phyloP scores from a whole-genome alignment of 2,888 invertebrate genomes.

The Mythimna pallens region DNA sequence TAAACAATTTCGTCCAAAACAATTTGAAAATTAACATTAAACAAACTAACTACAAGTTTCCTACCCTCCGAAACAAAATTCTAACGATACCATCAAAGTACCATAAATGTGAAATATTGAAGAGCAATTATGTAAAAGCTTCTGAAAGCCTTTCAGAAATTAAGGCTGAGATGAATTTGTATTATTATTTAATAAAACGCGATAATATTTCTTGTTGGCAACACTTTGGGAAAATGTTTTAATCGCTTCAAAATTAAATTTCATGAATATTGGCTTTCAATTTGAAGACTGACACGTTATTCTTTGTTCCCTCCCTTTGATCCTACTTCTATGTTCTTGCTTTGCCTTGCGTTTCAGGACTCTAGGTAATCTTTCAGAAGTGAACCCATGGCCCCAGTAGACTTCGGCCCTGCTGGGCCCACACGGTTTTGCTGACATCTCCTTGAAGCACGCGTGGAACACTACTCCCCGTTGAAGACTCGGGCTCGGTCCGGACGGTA shows the following conservation, averaged over 20 bases:
- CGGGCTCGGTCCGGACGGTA: no score
- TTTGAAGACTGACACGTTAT: neutral
- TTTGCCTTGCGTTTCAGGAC: no score
- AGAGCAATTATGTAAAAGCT: constrained; percentile 37
- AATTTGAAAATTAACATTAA: constrained; percentile 13
- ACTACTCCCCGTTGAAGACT: no score
- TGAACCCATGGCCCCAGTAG: no score
- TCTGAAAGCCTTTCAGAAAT: constrained; percentile 14
- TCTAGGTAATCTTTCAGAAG: no score
- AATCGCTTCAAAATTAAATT: constrained; percentile 16
- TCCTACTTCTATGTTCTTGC: no score
- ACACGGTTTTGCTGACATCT: no score
- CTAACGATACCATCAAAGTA: neutral
- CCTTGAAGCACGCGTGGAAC: no score
- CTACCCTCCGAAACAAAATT: constrained; percentile 1
- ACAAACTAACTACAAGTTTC: constrained; percentile 1
- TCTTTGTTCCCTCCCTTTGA: no score
- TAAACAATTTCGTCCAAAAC: neutral
- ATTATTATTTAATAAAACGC: constrained; percentile 35
- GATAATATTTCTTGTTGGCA: constrained; percentile 29
- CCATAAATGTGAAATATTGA: constrained; percentile 36
- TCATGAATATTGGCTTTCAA: neutral
- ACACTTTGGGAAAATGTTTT: constrained; percentile 16
- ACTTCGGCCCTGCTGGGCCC: no score
- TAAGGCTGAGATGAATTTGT: constrained; percentile 14